Evolutionary conservation across 2,888 invertebrate species (phyloP).

Genomic region (Corbicula japonica): DNA sequence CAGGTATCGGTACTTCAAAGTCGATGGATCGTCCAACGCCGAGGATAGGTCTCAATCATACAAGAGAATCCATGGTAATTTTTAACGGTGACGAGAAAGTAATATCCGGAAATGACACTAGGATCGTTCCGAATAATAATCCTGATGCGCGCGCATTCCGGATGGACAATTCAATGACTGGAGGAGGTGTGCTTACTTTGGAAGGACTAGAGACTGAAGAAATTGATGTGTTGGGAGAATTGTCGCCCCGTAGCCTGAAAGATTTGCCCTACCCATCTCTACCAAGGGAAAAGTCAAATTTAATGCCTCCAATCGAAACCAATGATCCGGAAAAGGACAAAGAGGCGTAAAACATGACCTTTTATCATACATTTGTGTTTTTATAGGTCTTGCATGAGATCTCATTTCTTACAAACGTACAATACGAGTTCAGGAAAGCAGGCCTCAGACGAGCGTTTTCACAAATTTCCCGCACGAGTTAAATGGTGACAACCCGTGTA

Average conservation of each 20-base stretch:
- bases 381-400: too few relatives aligned
- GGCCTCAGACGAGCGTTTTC: too few relatives aligned
- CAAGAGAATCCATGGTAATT: slow-evolving; percentile 61
- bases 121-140: slow-evolving; percentile 54
- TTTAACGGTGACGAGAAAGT: slow-evolving; percentile 63
- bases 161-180: slow-evolving; percentile 20
- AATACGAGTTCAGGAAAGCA: too few relatives aligned
- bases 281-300: slow-evolving; percentile 53
- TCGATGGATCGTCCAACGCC: slow-evolving; percentile 44
- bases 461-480: too few relatives aligned
- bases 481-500: too few relatives aligned
- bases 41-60: slow-evolving; percentile 36
- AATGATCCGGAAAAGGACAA: slow-evolving; percentile 47
- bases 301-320: slow-evolving; percentile 61
- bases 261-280: slow-evolving; percentile 53
- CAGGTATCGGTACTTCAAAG: slow-evolving; percentile 35
- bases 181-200: slow-evolving; percentile 28
- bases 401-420: too few relatives aligned
- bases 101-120: slow-evolving; percentile 61
- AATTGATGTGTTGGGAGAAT: slow-evolving; percentile 32
- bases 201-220: slow-evolving; percentile 48
- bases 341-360: too few relatives aligned
- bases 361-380: too few relatives aligned
- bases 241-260: slow-evolving; percentile 18
- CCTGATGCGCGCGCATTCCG: slow-evolving; percentile 27